These are phyloP conservation scores for Babylonia areolata DNA, from an alignment of 1,140 invertebrate genomes.

Conservation along the genomic window DNA sequence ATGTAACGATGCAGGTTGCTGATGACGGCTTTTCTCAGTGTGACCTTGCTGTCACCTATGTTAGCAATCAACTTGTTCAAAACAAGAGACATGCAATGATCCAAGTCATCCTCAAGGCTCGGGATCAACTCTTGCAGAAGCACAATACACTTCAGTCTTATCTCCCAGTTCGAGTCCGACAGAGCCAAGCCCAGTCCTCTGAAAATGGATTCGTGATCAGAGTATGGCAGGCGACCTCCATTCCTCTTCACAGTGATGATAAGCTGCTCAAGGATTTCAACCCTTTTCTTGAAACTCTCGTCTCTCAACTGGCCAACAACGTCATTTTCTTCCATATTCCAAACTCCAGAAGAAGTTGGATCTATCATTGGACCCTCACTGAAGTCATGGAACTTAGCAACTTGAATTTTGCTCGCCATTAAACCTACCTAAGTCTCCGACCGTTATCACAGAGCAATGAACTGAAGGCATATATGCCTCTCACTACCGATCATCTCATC, in stretches of 20 bases:
- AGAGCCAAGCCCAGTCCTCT: conserved; percentile 68
- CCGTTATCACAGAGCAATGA: conserved; percentile 33
- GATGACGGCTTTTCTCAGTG: conserved; percentile 70
- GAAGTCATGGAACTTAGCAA: conserved; percentile 71
- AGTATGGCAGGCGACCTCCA: conserved; percentile 72
- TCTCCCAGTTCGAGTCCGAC: conserved; percentile 72
- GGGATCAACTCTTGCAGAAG: conserved; percentile 74
- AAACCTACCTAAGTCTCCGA: conserved; percentile 39
- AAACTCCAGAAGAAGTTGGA: conserved; percentile 62
- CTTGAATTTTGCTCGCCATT: conserved; percentile 67
- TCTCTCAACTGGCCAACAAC: conserved; percentile 71
- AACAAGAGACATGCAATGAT: conserved; percentile 71
- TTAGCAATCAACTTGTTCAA: conserved; percentile 71
- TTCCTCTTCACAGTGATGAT: conserved; percentile 68
- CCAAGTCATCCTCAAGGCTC: conserved; percentile 70
- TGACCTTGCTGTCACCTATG: conserved; percentile 73
- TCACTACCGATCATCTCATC: conserved; percentile 29
- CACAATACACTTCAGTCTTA: conserved; percentile 72
- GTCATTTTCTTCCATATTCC: conserved; percentile 74
- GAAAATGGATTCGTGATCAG: conserved; percentile 70
- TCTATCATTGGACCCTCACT: conserved; percentile 63
- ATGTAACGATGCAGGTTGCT: conserved; percentile 74
- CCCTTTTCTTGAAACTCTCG: conserved; percentile 70
- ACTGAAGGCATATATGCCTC: conserved; percentile 14
- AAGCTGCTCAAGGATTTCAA: conserved; percentile 72